Percentiles rank a stretch among this genome's conserved stretches.
Evolutionary conservation across 1,140 invertebrate genomes (phyloP).

Genomic region (Trichonephila clavata): DNA sequence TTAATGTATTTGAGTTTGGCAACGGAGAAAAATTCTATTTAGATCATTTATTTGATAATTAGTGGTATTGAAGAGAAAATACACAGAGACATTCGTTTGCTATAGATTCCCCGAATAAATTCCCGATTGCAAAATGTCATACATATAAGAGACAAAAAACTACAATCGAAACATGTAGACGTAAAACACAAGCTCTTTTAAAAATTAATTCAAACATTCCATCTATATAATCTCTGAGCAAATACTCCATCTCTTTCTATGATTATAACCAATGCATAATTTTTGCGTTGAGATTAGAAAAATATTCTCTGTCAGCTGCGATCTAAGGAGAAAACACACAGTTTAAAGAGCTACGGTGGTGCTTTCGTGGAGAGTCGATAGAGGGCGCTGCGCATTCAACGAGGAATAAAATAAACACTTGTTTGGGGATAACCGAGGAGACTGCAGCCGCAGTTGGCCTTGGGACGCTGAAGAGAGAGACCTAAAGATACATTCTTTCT

Average conservation of each 20-base stretch:
- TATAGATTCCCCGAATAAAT: background rate
- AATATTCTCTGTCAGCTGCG: background rate
- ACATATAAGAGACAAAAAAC: background rate
- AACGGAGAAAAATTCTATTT: background rate
- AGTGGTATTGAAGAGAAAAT: background rate
- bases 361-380: conserved; percentile 1
- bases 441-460: conserved; percentile 69
- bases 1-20: conserved; percentile 3
- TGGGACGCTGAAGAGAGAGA: conserved; percentile 30
- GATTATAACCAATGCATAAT: background rate
- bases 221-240: background rate
- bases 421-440: conserved; percentile 64
- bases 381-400: conserved; percentile 52
- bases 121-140: background rate
- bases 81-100: background rate
- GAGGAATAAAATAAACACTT: conserved; percentile 69
- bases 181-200: too few relatives aligned
- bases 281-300: background rate
- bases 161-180: too few relatives aligned
- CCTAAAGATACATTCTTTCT: conserved; percentile 72
- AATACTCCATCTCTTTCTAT: background rate
- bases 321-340: background rate
- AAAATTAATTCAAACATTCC: background rate
- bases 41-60: conserved; percentile 13
- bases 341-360: background rate